Conservation (phyloP, 2,113 vertebrate genomes). For the Sterrhoptilus dennistouni region DNA sequence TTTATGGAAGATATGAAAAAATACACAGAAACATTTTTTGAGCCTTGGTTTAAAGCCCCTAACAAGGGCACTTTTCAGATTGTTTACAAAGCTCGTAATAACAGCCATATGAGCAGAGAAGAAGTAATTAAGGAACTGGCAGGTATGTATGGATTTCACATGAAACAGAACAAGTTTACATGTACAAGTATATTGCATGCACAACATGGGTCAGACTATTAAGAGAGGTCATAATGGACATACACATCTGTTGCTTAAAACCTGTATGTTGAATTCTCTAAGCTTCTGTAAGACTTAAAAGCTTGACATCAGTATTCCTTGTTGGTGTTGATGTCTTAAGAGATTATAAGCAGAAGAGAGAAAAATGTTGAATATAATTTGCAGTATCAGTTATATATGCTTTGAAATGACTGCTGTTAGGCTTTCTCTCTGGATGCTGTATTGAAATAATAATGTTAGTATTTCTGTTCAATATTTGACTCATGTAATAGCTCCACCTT, state of each 20-base stretch:
- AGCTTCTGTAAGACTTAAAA: neutral
- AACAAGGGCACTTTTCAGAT: constrained; percentile 90
- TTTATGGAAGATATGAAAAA: constrained; percentile 93
- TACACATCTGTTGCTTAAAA: neutral
- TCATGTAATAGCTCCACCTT: neutral
- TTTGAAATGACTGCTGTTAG: neutral
- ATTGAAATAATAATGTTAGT: neutral
- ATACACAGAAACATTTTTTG: constrained; percentile 86
- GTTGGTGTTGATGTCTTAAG: neutral
- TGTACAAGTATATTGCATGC: neutral
- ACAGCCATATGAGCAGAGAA: constrained; percentile 89
- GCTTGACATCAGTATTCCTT: neutral
- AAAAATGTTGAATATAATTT: neutral
- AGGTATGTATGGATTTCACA: constrained; percentile 73
- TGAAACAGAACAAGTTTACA: neutral
- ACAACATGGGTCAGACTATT: neutral
- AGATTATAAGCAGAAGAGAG: neutral
- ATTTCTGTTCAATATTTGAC: neutral
- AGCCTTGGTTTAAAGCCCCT: constrained; percentile 92
- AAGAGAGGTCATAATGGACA: neutral
- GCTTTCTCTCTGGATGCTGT: neutral
- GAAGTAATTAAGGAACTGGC: constrained; percentile 93
- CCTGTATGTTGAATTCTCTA: neutral
- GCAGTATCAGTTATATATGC: neutral
- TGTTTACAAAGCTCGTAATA: constrained; percentile 93